These are phyloP conservation scores for Jaculus jaculus DNA, from an alignment of 2,113 vertebrate species.

Conservation along the genomic window DNA sequence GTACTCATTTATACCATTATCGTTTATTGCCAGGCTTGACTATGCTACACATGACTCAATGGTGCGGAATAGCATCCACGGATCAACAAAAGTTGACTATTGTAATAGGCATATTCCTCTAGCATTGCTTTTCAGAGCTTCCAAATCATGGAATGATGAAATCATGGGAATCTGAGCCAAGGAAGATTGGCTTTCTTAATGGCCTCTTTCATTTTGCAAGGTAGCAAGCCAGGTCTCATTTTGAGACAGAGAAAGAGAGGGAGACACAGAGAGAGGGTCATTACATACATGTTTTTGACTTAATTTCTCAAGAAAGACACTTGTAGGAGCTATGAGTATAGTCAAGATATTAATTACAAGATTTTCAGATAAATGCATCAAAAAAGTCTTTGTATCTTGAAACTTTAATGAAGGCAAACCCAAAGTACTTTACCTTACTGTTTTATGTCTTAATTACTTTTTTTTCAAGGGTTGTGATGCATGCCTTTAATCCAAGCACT, in stretches of 20 bases:
- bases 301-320: not conserved
- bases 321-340: not conserved
- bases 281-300: not conserved
- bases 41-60: not conserved
- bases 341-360: too few species aligned
- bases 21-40: not conserved
- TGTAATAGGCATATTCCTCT: not conserved
- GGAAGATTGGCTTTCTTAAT: not conserved
- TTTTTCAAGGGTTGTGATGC: too few species aligned
- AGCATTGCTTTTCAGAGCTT: not conserved
- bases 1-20: not conserved
- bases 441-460: not conserved
- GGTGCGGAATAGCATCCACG: not conserved
- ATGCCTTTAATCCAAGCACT: too few species aligned
- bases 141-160: not conserved
- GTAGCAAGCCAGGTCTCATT: not conserved
- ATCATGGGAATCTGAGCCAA: not conserved
- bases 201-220: not conserved
- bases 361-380: not conserved
- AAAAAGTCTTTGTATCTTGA: slow-evolving; percentile 8
- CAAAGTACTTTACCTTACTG: not conserved
- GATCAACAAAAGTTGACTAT: not conserved
- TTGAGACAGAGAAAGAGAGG: too few species aligned
- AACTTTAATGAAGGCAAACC: not conserved
- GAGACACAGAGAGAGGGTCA: too few species aligned